Percentiles rank a stretch among this genome's conserved stretches.
Conservation (phyloP, 2,888 invertebrate genomes). For the Caenorhabditis sp. region DNA sequence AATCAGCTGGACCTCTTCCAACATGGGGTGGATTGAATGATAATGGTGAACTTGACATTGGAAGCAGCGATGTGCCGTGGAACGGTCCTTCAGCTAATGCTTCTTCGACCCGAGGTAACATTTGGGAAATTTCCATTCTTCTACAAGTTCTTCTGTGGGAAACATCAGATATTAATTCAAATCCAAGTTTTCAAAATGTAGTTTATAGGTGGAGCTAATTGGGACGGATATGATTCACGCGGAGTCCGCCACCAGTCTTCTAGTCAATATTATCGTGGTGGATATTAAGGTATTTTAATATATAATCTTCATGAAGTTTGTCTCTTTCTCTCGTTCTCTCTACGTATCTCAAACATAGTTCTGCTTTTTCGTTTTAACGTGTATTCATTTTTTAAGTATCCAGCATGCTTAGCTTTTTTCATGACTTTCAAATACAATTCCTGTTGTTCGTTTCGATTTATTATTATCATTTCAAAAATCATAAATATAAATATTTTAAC, state of each 20-base stretch:
- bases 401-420: no score
- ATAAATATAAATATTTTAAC: conserved; percentile 5
- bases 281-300: not conserved
- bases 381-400: not conserved
- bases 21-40: conserved; percentile 8
- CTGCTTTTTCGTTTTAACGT: not conserved
- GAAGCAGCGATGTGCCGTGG: not conserved
- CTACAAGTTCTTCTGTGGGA: no score
- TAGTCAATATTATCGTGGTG: not conserved
- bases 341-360: not conserved
- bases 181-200: no score
- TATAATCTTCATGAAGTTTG: not conserved
- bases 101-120: not conserved
- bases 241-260: not conserved
- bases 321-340: not conserved
- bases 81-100: not conserved
- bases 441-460: not conserved
- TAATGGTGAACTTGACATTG: not conserved
- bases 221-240: not conserved
- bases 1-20: not conserved
- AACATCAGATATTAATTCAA: no score
- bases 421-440: no score
- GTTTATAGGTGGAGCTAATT: not conserved
- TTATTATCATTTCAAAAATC: not conserved
- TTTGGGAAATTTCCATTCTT: no score